Evolutionary conservation across 30 jellyfish, hydroid and myxozoan species (phyloP).

Genomic region (Morbakka virulenta): DNA sequence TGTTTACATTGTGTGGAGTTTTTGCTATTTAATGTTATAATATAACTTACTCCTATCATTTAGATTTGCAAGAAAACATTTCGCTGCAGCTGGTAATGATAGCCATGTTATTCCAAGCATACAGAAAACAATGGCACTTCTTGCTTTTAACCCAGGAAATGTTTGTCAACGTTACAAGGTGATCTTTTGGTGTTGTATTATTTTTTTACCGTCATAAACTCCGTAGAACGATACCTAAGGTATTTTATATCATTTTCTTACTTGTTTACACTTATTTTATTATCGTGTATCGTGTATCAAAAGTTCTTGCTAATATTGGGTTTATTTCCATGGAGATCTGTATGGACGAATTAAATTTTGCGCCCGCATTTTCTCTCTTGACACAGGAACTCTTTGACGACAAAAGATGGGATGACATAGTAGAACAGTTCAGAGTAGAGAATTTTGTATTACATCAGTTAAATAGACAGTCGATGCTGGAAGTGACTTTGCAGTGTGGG

Average conservation of each 20-base stretch:
- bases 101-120: slow-evolving; percentile 55
- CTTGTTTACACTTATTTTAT: too few species aligned
- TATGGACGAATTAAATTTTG: too few species aligned
- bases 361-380: neutral
- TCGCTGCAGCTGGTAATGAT: slow-evolving; percentile 48
- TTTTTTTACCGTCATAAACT: neutral
- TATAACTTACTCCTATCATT: neutral
- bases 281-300: neutral
- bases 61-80: slow-evolving; percentile 88
- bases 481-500: slow-evolving; percentile 90
- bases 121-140: slow-evolving; percentile 86
- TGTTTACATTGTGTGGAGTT: too few species aligned
- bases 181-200: too few species aligned
- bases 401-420: slow-evolving; percentile 78
- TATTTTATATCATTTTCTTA: too few species aligned
- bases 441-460: slow-evolving; percentile 91
- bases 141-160: slow-evolving; percentile 83
- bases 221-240: neutral
- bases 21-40: too few species aligned
- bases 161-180: slow-evolving; percentile 66
- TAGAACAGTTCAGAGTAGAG: slow-evolving; percentile 88
- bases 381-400: slow-evolving; percentile 60
- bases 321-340: too few species aligned
- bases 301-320: too few species aligned
- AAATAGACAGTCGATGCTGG: slow-evolving; percentile 84